Evolutionary conservation across 2,888 invertebrate species (phyloP).

Genomic region (Sphaerophoria taeniata): DNA sequence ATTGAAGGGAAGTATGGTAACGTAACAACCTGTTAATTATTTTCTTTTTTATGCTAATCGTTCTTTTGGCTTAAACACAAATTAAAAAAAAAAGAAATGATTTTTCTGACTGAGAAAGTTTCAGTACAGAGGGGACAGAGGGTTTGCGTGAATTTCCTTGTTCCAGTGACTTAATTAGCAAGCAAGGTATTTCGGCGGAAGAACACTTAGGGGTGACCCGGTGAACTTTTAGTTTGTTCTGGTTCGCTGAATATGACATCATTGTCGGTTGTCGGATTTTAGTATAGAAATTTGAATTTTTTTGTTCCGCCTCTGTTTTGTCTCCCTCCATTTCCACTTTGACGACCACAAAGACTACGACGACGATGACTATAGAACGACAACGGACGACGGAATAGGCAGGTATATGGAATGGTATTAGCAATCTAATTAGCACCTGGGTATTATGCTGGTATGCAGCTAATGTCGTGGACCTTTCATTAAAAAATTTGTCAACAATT

Average conservation of each 20-base stretch:
- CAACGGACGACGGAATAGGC: too few relatives aligned
- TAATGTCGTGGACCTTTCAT: constrained; percentile 9
- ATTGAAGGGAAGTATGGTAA: constrained; percentile 39
- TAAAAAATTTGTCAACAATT: constrained; percentile 49
- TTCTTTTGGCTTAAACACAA: constrained; percentile 44
- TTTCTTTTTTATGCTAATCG: constrained; percentile 65
- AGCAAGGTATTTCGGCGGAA: constrained; percentile 29
- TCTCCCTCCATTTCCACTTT: neutral
- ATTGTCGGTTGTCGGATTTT: constrained; percentile 45
- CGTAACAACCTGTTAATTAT: constrained; percentile 74
- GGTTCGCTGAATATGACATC: constrained; percentile 60
- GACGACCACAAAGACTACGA: too few relatives aligned
- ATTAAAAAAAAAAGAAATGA: neutral
- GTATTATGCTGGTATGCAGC: constrained; percentile 58
- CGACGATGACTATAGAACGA: too few relatives aligned
- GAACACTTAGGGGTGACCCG: constrained; percentile 56
- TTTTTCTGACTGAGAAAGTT: neutral
- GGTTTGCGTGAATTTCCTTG: constrained; percentile 59
- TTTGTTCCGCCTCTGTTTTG: constrained; percentile 2
- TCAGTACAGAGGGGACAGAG: neutral
- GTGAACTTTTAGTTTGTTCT: constrained; percentile 49
- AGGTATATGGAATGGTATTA: constrained; percentile 14
- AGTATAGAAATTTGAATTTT: constrained; percentile 63
- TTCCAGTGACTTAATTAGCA: constrained; percentile 72
- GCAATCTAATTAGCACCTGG: constrained; percentile 66